A percentile compares a stretch with the other conserved stretches of the same genome.
Evolutionary conservation across 2,888 invertebrate species (phyloP).

Genomic region (Allolobophora icterica): DNA sequence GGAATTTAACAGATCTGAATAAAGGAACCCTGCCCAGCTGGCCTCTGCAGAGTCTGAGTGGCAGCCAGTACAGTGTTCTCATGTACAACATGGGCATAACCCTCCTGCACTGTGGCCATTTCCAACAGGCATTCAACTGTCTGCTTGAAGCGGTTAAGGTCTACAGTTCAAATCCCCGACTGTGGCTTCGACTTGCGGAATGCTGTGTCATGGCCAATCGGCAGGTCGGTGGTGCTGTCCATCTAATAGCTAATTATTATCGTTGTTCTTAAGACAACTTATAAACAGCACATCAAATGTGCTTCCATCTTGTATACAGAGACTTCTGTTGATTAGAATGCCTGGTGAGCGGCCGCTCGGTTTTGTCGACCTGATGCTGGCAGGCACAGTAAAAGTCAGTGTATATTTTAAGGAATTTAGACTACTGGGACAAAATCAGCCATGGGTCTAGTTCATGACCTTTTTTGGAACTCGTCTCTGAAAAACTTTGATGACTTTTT

Average conservation of each 20-base stretch:
- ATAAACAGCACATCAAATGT: background rate
- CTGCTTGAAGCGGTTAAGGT: conserved; percentile 83
- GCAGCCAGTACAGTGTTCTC: conserved; percentile 73
- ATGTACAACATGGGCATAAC: conserved; percentile 85
- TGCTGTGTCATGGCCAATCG: conserved; percentile 69
- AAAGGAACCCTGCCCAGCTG: conserved; percentile 63
- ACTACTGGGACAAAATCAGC: no score
- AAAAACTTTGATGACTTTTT: no score
- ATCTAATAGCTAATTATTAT: background rate
- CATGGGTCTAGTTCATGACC: no score
- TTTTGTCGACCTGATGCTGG: no score
- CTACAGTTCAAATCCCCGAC: conserved; percentile 83
- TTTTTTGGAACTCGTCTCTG: no score
- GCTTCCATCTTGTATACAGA: background rate
- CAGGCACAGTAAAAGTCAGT: no score
- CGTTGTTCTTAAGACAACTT: background rate
- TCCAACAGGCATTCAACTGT: conserved; percentile 87
- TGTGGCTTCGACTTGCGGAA: conserved; percentile 92
- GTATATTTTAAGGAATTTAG: no score
- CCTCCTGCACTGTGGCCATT: conserved; percentile 80
- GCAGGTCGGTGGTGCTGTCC: conserved; percentile 52
- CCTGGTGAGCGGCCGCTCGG: background rate
- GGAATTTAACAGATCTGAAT: background rate
- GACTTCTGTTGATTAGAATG: background rate
- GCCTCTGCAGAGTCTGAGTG: conserved; percentile 69